Percentiles rank a stretch among this genome's conserved stretches.
Evolutionary conservation across 1,140 invertebrate genomes (phyloP).

Genomic region (Drosophila pruinosa): DNA sequence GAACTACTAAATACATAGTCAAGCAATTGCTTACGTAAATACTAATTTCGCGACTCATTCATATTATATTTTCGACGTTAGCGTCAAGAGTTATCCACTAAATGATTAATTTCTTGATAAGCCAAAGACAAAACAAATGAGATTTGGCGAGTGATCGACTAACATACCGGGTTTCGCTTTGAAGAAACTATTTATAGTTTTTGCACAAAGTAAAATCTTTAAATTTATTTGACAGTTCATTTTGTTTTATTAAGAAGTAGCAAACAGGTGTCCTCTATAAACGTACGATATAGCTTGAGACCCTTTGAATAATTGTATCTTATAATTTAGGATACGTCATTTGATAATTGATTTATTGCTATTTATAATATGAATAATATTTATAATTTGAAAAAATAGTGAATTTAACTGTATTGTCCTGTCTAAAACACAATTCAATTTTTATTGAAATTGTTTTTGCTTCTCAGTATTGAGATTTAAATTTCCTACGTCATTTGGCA

Average conservation of each 20-base stretch:
- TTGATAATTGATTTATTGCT: background rate
- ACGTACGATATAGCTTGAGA: background rate
- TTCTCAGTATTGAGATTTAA: background rate
- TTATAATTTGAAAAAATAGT: background rate
- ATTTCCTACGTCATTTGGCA: background rate
- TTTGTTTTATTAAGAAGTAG: background rate
- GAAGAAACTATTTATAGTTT: background rate
- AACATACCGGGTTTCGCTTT: background rate
- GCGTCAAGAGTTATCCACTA: background rate
- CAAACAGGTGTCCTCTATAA: background rate
- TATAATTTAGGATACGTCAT: background rate
- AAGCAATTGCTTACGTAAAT: background rate
- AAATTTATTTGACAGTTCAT: background rate
- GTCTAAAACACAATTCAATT: background rate
- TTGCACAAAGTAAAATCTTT: background rate
- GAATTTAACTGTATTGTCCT: background rate
- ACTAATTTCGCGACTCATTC: background rate
- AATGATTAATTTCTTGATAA: background rate
- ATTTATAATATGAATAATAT: too few relatives aligned
- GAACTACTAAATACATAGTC: background rate
- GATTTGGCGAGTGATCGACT: background rate
- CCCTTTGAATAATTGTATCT: background rate
- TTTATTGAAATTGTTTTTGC: background rate
- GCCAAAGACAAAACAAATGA: background rate
- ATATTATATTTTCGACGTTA: background rate